Percentiles rank a stretch among this genome's conserved stretches.
phyloP scores from a whole-genome alignment of 2,113 vertebrate species.

The Lates calcarifer region DNA sequence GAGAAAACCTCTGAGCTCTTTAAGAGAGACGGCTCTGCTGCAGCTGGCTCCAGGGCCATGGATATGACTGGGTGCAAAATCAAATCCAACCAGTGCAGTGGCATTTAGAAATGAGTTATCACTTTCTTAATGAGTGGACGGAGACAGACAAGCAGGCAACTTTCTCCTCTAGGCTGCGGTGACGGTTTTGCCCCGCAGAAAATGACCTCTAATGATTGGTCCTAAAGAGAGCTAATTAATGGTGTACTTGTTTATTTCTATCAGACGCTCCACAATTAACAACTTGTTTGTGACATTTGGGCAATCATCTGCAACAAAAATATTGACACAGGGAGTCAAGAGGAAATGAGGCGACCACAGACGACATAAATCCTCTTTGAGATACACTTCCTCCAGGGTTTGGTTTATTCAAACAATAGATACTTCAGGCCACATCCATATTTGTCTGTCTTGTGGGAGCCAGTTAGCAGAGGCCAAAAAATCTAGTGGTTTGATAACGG shows the following conservation, averaged over 20 bases:
- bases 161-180: conserved; percentile 62
- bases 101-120: conserved; percentile 66
- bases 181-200: conserved; percentile 26
- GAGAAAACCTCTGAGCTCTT: conserved; percentile 16
- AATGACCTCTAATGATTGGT: conserved; percentile 64
- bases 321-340: conserved; percentile 63
- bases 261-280: conserved; percentile 57
- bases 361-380: conserved; percentile 71
- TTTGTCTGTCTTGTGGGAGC: conserved; percentile 64
- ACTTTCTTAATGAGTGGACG: conserved; percentile 63
- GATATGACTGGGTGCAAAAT: conserved; percentile 45
- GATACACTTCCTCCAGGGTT: conserved; percentile 62
- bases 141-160: conserved; percentile 72
- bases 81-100: conserved; percentile 12
- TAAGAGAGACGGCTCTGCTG: neutral
- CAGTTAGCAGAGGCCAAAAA: conserved; percentile 30
- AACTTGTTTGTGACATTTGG: conserved; percentile 69
- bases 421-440: conserved; percentile 62
- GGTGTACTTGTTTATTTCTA: conserved; percentile 69
- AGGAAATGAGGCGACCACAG: conserved; percentile 68
- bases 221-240: conserved; percentile 63
- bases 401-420: conserved; percentile 71
- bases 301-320: conserved; percentile 49
- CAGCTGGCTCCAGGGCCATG: conserved; percentile 1
- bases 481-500: conserved; percentile 56